A percentile compares a stretch with the other conserved stretches of the same genome.
phyloP scores from a whole-genome alignment of 2,888 invertebrate species.

The Thecocarcelia acutangulata region DNA sequence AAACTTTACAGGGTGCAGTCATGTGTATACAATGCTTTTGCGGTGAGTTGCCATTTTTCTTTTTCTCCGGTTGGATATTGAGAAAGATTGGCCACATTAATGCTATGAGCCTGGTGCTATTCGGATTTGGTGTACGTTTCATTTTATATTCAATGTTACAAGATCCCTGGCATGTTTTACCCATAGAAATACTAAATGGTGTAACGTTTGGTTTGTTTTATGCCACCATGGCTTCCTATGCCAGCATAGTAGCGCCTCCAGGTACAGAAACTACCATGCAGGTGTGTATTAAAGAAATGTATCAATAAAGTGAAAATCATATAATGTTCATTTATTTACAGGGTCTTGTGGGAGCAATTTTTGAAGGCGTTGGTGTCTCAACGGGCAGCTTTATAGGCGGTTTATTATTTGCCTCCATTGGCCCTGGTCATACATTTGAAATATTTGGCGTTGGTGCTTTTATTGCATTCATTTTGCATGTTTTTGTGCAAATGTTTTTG shows the following conservation, averaged over 20 bases:
- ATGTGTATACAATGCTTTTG: conserved; percentile 90
- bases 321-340: conserved; percentile 78
- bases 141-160: conserved; percentile 89
- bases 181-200: conserved; percentile 93
- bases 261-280: conserved; percentile 94
- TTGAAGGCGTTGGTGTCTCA: conserved; percentile 93
- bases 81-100: conserved; percentile 90
- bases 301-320: not conserved
- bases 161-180: conserved; percentile 92
- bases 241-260: conserved; percentile 90
- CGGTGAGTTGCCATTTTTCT: conserved; percentile 94
- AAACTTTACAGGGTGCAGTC: conserved; percentile 88
- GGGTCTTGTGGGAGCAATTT: conserved; percentile 92
- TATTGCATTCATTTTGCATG: conserved; percentile 84
- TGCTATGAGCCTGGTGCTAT: conserved; percentile 91
- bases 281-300: conserved; percentile 80
- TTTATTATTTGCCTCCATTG: conserved; percentile 84
- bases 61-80: conserved; percentile 89
- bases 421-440: conserved; percentile 87
- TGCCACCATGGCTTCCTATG: conserved; percentile 93
- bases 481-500: conserved; percentile 82
- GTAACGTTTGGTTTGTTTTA: conserved; percentile 94
- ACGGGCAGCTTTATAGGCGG: conserved; percentile 91
- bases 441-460: conserved; percentile 88
- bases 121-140: conserved; percentile 90